Percentiles rank a stretch among this genome's conserved stretches.
Conservation (phyloP, 1,140 invertebrate genomes). For the Philopotamus ludificatus region DNA sequence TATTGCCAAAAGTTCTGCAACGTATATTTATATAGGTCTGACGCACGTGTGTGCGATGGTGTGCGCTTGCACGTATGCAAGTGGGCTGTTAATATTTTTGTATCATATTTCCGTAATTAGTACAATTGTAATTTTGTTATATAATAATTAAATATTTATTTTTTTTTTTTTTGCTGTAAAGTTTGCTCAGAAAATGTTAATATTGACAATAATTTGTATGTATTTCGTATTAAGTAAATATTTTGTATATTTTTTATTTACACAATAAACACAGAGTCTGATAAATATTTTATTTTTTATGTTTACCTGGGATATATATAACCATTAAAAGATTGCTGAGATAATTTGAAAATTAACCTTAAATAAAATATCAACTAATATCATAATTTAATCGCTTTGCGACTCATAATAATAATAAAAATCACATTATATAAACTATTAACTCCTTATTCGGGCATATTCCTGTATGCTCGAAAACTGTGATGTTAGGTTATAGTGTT, state of each 20-base stretch:
- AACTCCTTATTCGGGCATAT: too few species aligned
- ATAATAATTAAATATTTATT: background rate
- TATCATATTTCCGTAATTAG: background rate
- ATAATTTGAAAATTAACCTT: too few species aligned
- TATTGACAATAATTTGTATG: background rate
- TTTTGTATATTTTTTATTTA: background rate
- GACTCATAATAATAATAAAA: too few species aligned
- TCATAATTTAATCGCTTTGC: too few species aligned
- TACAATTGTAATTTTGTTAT: background rate
- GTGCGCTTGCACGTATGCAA: background rate
- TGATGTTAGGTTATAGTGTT: too few species aligned
- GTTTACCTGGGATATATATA: too few species aligned
- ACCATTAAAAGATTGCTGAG: too few species aligned
- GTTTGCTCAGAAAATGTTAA: background rate
- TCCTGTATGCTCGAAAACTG: too few species aligned
- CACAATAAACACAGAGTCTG: background rate
- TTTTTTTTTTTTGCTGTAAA: background rate
- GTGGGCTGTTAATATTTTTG: background rate
- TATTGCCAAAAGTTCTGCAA: constrained; percentile 40
- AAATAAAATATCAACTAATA: too few species aligned
- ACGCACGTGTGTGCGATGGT: background rate
- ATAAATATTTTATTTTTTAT: too few species aligned
- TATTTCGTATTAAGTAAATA: background rate
- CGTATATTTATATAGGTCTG: background rate
- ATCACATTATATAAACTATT: too few species aligned